phyloP scores from a whole-genome alignment of 2,797 vertebrate species.

The Microchirus variegatus region DNA sequence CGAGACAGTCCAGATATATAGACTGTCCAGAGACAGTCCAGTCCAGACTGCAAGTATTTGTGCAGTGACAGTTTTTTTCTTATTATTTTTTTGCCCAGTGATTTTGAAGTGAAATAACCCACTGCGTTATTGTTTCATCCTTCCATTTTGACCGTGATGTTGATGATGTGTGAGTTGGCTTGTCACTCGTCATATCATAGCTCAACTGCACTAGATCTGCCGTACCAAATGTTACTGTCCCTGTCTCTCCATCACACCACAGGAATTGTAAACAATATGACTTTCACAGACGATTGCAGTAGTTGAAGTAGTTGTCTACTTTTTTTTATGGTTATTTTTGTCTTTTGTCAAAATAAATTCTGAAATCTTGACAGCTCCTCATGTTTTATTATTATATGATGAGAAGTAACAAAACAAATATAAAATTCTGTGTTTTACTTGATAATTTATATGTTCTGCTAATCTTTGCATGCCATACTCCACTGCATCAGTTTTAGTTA shows the following conservation, averaged over 20 bases:
- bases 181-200: neutral
- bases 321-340: slow-evolving; percentile 45
- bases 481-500: too few species aligned
- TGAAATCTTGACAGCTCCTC: slow-evolving; percentile 4
- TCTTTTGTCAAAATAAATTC: slow-evolving; percentile 65
- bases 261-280: slow-evolving; percentile 52
- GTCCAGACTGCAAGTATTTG: neutral
- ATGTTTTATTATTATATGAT: neutral
- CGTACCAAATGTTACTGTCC: slow-evolving; percentile 10
- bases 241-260: slow-evolving; percentile 38
- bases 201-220: slow-evolving; percentile 22
- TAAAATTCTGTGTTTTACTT: too few species aligned
- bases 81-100: neutral
- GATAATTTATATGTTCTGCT: neutral
- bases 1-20: slow-evolving; percentile 7
- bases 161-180: slow-evolving; percentile 34
- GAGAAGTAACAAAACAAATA: neutral
- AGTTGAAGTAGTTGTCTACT: slow-evolving; percentile 24
- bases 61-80: neutral
- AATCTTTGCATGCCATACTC: too few species aligned
- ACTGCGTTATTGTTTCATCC: slow-evolving; percentile 34
- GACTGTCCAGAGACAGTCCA: neutral
- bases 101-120: neutral
- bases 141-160: slow-evolving; percentile 18
- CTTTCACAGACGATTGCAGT: slow-evolving; percentile 36